Evolutionary conservation across 2,113 vertebrate genomes (phyloP).

Genomic region (Bostrychus sinensis): DNA sequence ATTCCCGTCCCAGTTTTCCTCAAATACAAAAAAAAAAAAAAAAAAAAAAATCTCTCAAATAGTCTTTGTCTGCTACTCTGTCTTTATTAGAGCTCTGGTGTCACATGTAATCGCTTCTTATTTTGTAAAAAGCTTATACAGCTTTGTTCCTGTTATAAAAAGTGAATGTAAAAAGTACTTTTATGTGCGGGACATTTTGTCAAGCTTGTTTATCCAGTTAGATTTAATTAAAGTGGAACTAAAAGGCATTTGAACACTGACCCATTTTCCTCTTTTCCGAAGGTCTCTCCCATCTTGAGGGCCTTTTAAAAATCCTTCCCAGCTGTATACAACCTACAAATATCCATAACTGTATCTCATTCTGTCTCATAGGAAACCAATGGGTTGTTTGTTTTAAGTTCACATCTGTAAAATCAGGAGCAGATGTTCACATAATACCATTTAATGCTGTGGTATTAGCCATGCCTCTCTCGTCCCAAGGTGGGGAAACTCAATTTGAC

Average conservation of each 20-base stretch:
- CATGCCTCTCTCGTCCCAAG: conserved; percentile 30
- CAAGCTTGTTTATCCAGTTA: conserved; percentile 29
- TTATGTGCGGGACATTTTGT: background rate
- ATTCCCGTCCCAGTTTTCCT: no score
- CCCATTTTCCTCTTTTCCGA: conserved; percentile 25
- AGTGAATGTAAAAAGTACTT: background rate
- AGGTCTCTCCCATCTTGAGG: conserved; percentile 11
- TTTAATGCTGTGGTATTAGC: conserved; percentile 54
- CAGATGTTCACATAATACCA: conserved; percentile 66
- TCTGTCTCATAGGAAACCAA: background rate
- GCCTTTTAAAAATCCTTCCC: conserved; percentile 2
- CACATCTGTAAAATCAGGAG: conserved; percentile 56
- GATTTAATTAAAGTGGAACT: conserved; percentile 25
- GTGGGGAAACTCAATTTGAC: conserved; percentile 28
- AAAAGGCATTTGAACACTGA: conserved; percentile 32
- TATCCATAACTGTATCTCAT: conserved; percentile 6
- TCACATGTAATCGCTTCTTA: conserved; percentile 3
- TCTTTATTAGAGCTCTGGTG: background rate
- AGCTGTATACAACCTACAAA: conserved; percentile 2
- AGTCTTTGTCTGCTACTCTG: background rate
- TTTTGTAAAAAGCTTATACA: conserved; percentile 4
- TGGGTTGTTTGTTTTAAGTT: conserved; percentile 32
- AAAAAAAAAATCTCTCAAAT: no score
- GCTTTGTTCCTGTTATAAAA: conserved; percentile 22
- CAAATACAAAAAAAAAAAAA: no score